Conservation (phyloP, 2,113 vertebrate species). For the Gasterosteus aculeatus region DNA sequence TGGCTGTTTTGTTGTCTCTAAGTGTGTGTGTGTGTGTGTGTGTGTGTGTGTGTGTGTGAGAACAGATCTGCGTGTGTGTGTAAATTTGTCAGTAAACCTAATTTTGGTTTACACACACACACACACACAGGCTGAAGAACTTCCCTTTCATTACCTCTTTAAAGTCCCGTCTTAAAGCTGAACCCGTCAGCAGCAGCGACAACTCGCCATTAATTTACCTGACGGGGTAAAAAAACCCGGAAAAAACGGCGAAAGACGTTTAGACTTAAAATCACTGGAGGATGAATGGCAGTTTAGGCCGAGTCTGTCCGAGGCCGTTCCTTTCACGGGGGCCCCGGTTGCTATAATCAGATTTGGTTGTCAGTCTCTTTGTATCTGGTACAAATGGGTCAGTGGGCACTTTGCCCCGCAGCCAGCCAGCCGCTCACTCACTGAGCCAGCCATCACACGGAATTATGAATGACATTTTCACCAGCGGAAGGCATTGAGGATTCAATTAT, state of each 20-base stretch:
- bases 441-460: conserved; percentile 81
- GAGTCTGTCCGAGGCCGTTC: conserved; percentile 47
- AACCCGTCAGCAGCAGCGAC: conserved; percentile 39
- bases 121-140: conserved; percentile 20
- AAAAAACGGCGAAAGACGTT: conserved; percentile 45
- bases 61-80: conserved; percentile 1
- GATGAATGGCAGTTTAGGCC: conserved; percentile 62
- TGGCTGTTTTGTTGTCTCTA: conserved; percentile 24
- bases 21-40: conserved; percentile 32
- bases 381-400: conserved; percentile 78
- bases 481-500: conserved; percentile 80
- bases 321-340: conserved; percentile 54
- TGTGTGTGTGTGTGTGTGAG: conserved; percentile 15
- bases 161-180: conserved; percentile 39
- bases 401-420: conserved; percentile 62
- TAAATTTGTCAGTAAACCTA: conserved; percentile 11
- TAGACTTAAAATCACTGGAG: conserved; percentile 36
- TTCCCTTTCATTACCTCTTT: conserved; percentile 39
- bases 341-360: conserved; percentile 75
- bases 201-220: conserved; percentile 40
- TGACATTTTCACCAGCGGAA: conserved; percentile 77
- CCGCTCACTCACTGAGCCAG: conserved; percentile 46
- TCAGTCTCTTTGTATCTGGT: conserved; percentile 72
- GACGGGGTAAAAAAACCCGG: conserved; percentile 33
- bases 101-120: conserved; percentile 16